A percentile compares a stretch with the other conserved stretches of the same genome.
phyloP scores from a whole-genome alignment of 2,113 vertebrate genomes.

The Atrichornis clamosus region DNA sequence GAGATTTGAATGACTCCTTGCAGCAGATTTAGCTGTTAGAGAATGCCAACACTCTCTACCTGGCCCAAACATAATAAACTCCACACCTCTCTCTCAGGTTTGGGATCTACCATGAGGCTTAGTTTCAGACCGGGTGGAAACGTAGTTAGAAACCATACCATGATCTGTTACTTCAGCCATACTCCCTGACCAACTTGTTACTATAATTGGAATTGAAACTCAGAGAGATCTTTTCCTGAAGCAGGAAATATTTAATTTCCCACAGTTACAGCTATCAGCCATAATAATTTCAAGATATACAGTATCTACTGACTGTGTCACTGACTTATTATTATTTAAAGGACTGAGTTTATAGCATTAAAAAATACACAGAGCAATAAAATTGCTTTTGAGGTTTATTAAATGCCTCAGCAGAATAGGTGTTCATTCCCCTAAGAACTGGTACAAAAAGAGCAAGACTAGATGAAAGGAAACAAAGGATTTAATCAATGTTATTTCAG shows the following conservation, averaged over 20 bases:
- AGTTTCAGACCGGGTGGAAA: background rate
- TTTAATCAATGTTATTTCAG: constrained; percentile 1
- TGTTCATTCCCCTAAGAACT: background rate
- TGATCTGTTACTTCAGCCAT: background rate
- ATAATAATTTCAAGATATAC: background rate
- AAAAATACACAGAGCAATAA: background rate
- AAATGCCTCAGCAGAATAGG: background rate
- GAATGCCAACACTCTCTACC: accelerated
- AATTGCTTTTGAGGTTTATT: constrained; percentile 3
- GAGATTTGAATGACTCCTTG: background rate
- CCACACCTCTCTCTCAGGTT: background rate
- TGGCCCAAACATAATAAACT: background rate
- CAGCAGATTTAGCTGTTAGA: background rate
- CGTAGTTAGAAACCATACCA: background rate
- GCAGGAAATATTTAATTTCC: background rate
- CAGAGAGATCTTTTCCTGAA: background rate
- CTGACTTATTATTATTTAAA: background rate
- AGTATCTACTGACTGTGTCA: background rate
- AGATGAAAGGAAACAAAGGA: background rate
- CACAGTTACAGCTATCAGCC: background rate
- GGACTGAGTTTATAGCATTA: background rate
- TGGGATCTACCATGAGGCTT: background rate
- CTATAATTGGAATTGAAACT: background rate
- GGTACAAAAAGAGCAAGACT: background rate
- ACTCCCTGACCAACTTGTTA: background rate